Percentiles rank a stretch among this genome's conserved stretches.
phyloP scores from a whole-genome alignment of 2,797 vertebrate genomes.

The Novumbra hubbsi region DNA sequence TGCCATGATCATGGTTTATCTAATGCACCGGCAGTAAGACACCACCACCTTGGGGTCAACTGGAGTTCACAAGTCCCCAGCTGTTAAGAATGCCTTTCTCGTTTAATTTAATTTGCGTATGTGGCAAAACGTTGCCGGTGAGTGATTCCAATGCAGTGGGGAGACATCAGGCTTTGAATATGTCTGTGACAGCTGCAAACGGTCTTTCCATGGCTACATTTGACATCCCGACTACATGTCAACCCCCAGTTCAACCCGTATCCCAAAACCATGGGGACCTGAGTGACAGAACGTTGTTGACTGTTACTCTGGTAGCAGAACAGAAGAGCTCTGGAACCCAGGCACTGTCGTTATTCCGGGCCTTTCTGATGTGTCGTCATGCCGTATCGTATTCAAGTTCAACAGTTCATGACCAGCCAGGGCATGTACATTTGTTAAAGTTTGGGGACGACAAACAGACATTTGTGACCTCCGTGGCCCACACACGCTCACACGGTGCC shows the following conservation, averaged over 20 bases:
- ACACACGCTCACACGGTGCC: slow-evolving; percentile 19
- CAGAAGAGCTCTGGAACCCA: slow-evolving; percentile 26
- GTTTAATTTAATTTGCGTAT: slow-evolving; percentile 66
- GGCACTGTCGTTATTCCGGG: slow-evolving; percentile 39
- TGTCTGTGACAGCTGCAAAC: slow-evolving; percentile 71
- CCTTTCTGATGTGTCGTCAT: slow-evolving; percentile 22
- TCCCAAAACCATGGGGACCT: slow-evolving; percentile 62
- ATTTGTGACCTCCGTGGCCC: slow-evolving; percentile 27
- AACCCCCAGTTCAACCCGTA: slow-evolving; percentile 71
- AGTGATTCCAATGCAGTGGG: slow-evolving; percentile 68
- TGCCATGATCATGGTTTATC: slow-evolving; percentile 6
- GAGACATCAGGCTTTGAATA: slow-evolving; percentile 40
- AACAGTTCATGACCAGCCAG: slow-evolving; percentile 66
- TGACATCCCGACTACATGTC: slow-evolving; percentile 42
- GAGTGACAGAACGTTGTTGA: slow-evolving; percentile 54
- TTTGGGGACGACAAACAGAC: slow-evolving; percentile 23
- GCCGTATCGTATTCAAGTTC: slow-evolving; percentile 74
- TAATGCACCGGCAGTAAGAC: neutral
- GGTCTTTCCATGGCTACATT: slow-evolving; percentile 69
- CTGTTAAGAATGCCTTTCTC: slow-evolving; percentile 71
- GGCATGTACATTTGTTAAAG: slow-evolving; percentile 56
- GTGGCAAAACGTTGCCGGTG: slow-evolving; percentile 62
- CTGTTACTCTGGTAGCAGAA: slow-evolving; percentile 41
- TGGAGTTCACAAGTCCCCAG: slow-evolving; percentile 73
- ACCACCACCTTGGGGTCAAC: slow-evolving; percentile 52